These are phyloP conservation scores for Diaperis boleti DNA, from an alignment of 2,888 invertebrate genomes.

Conservation along the genomic window DNA sequence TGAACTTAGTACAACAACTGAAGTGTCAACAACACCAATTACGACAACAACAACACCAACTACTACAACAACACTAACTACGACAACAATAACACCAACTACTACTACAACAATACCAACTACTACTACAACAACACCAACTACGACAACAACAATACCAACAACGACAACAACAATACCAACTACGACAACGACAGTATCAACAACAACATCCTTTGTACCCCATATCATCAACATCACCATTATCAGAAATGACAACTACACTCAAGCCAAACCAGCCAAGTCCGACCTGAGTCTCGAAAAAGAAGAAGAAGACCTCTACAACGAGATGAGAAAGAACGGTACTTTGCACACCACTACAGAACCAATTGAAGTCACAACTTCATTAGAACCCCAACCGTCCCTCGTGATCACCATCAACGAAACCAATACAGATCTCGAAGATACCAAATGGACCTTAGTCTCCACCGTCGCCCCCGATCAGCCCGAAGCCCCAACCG, in stretches of 20 bases:
- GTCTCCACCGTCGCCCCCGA: conserved; percentile 70
- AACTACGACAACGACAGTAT: conserved; percentile 5
- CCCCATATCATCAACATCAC: conserved; percentile 51
- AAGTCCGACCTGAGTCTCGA: conserved; percentile 55
- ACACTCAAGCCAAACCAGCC: conserved; percentile 50
- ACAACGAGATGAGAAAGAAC: conserved; percentile 29
- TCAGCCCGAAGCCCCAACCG: not conserved
- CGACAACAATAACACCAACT: not conserved
- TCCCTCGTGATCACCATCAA: conserved; percentile 47
- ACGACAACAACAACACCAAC: not conserved
- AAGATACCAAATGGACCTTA: conserved; percentile 68
- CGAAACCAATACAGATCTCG: conserved; percentile 33
- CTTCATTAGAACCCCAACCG: conserved; percentile 37
- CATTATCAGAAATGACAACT: conserved; percentile 45
- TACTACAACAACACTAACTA: not conserved
- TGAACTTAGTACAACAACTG: conserved; percentile 18
- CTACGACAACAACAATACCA: not conserved
- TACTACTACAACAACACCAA: not conserved
- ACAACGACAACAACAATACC: conserved; percentile 6
- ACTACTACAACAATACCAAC: not conserved
- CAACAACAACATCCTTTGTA: not conserved
- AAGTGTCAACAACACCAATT: not conserved
- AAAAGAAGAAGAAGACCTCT: conserved; percentile 28
- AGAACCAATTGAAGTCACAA: conserved; percentile 15
- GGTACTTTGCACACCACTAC: conserved; percentile 32